These are phyloP conservation scores for Lepas anatifera DNA, from an alignment of 2,888 invertebrate species.

Conservation along the genomic window DNA sequence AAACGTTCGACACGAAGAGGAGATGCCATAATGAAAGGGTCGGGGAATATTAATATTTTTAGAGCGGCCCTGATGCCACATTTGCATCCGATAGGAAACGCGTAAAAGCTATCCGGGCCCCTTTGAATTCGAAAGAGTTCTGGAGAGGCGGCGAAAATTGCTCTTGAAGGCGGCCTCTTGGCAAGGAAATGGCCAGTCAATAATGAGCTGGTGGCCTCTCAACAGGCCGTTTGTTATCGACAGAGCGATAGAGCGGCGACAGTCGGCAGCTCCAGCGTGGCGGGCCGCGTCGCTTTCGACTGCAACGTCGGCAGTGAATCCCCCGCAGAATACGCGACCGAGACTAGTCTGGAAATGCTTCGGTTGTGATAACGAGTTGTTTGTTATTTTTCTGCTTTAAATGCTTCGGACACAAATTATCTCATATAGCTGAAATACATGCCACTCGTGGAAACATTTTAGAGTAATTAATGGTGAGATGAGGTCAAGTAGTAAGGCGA, in stretches of 20 bases:
- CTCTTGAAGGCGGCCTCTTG: background rate
- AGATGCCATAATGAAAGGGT: conserved; percentile 11
- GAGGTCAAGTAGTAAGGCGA: too few species aligned
- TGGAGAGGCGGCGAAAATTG: conserved; percentile 4
- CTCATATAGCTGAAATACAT: too few species aligned
- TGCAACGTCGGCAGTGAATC: background rate
- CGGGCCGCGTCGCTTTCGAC: background rate
- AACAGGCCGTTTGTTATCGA: too few species aligned
- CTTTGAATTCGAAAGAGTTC: conserved; percentile 8
- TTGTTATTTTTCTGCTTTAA: too few species aligned
- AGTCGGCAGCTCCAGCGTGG: too few species aligned
- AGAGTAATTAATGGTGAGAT: too few species aligned
- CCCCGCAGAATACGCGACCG: background rate
- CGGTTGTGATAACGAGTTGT: too few species aligned
- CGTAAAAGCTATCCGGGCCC: background rate
- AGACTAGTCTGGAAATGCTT: too few species aligned
- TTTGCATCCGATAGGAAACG: conserved; percentile 12
- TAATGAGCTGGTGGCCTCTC: background rate
- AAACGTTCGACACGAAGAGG: conserved; percentile 9
- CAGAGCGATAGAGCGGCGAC: too few species aligned
- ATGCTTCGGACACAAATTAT: too few species aligned
- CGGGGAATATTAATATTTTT: conserved; percentile 12
- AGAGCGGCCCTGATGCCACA: background rate
- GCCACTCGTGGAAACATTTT: too few species aligned
- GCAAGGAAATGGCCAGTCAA: background rate